phyloP scores from a whole-genome alignment of 2,113 vertebrate species.

The Regulus satrapa region DNA sequence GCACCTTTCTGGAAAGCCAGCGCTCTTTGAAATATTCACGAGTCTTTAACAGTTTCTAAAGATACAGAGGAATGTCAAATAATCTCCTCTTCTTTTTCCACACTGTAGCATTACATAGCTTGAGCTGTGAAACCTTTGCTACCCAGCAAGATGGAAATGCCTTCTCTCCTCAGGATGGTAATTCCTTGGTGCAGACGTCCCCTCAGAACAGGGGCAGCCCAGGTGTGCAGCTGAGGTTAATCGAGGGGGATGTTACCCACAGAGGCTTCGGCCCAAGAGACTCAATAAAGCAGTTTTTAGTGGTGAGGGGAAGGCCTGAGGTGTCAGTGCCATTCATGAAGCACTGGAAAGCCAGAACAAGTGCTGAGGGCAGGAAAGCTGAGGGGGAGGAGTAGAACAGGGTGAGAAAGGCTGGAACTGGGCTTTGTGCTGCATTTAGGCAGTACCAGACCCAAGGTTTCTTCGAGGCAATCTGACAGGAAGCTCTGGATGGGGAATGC shows the following conservation, averaged over 20 bases:
- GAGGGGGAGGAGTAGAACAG: not conserved
- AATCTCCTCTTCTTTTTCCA: not conserved
- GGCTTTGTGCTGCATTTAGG: not conserved
- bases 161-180: not conserved
- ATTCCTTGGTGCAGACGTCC: not conserved
- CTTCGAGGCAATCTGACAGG: not conserved
- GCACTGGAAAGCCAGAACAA: not conserved
- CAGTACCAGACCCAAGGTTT: not conserved
- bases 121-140: not conserved
- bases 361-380: not conserved
- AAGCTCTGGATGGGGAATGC: not conserved
- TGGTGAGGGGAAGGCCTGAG: not conserved
- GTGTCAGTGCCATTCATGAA: rapidly evolving
- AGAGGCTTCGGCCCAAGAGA: not conserved
- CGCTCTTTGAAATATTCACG: not conserved
- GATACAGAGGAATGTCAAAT: not conserved
- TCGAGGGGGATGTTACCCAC: not conserved
- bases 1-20: not conserved
- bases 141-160: not conserved
- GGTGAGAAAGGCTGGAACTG: not conserved
- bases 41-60: not conserved
- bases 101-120: not conserved
- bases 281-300: not conserved
- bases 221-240: not conserved
- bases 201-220: not conserved